Conservation (phyloP, 37 sponge, comb jelly and placozoan genomes). For the Mnemiopsis leidyi region DNA sequence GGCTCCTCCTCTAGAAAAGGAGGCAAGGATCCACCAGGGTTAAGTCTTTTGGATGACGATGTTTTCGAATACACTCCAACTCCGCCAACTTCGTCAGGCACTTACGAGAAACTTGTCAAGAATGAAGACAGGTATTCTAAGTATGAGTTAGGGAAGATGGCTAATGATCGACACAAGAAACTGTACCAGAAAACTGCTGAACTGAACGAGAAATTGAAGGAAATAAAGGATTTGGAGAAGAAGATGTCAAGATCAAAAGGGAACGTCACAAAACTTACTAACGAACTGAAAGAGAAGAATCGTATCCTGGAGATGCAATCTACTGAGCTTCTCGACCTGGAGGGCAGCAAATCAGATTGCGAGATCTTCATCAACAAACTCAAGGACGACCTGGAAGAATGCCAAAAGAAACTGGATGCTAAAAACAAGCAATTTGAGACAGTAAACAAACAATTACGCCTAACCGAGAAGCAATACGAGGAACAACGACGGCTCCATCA, state of each 20-base stretch:
- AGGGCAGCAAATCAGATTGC: slow-evolving; percentile 22
- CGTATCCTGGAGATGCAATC: slow-evolving; percentile 35
- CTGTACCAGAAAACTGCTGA: slow-evolving; percentile 7
- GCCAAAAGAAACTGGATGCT: slow-evolving; percentile 8
- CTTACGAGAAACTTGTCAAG: slow-evolving; percentile 3
- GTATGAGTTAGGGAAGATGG: not conserved
- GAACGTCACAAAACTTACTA: not conserved
- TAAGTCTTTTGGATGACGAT: not conserved
- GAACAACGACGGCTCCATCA: not conserved
- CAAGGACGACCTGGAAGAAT: not conserved
- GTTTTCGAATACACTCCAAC: slow-evolving; percentile 1
- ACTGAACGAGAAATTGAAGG: slow-evolving; percentile 18
- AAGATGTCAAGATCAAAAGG: not conserved
- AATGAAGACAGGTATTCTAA: slow-evolving; percentile 33
- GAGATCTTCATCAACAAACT: slow-evolving; percentile 32
- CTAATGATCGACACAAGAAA: slow-evolving; percentile 4
- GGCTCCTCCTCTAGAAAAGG: not conserved
- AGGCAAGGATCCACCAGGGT: not conserved
- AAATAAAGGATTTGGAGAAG: slow-evolving; percentile 20
- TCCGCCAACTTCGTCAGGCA: not conserved
- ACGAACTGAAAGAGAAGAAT: slow-evolving; percentile 30
- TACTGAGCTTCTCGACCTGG: slow-evolving; percentile 16
- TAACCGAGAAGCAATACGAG: not conserved
- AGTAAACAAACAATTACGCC: not conserved
- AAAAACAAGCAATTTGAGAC: not conserved